A percentile compares a stretch with the other conserved stretches of the same genome.
Conservation (phyloP, 2,888 invertebrate genomes). For the Phorcus lineatus region DNA sequence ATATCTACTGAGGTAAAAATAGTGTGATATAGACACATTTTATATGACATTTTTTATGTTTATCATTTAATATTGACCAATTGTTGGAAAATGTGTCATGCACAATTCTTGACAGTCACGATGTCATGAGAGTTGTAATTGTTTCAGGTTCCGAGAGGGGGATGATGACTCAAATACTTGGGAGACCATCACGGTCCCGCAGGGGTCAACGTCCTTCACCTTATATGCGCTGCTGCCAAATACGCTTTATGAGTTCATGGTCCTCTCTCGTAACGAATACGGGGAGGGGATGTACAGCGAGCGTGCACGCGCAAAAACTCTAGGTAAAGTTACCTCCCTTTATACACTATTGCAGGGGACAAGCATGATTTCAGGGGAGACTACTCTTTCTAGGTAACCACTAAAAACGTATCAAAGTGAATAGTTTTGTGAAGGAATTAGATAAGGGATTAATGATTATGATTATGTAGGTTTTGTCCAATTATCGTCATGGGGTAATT, state of each 20-base stretch:
- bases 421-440: too few species aligned
- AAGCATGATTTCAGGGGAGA: background rate
- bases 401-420: too few species aligned
- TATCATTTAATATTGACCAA: too few species aligned
- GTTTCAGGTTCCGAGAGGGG: slow-evolving; percentile 52
- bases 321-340: slow-evolving; percentile 80
- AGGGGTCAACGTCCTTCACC: slow-evolving; percentile 92
- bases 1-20: too few species aligned
- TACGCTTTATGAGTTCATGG: slow-evolving; percentile 96
- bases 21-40: too few species aligned
- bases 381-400: too few species aligned
- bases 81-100: background rate
- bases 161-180: slow-evolving; percentile 80
- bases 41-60: too few species aligned
- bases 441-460: too few species aligned
- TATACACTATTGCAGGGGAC: background rate
- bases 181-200: slow-evolving; percentile 94
- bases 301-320: slow-evolving; percentile 90
- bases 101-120: background rate
- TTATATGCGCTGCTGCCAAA: slow-evolving; percentile 92
- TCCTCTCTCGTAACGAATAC: slow-evolving; percentile 93
- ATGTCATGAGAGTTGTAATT: background rate
- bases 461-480: too few species aligned
- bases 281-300: slow-evolving; percentile 98
- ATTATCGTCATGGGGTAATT: too few species aligned